phyloP scores from a whole-genome alignment of 2,113 vertebrate genomes.

The Cygnus atratus region DNA sequence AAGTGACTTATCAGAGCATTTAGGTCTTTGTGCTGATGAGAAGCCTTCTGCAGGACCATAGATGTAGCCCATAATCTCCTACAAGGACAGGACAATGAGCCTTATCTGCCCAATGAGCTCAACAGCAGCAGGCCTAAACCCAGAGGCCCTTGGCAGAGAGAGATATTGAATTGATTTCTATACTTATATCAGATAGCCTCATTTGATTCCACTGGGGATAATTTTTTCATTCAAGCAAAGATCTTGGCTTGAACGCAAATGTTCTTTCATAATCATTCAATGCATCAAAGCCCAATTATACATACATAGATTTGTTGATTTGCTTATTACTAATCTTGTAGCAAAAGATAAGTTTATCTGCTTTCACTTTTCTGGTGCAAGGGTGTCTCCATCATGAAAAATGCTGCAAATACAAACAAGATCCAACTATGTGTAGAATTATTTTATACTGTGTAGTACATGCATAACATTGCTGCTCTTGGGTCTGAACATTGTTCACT shows the following conservation, averaged over 20 bases:
- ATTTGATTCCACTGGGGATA: conserved; percentile 33
- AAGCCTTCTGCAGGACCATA: background rate
- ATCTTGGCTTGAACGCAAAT: background rate
- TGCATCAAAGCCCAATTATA: background rate
- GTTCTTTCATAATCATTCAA: background rate
- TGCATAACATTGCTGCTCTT: background rate
- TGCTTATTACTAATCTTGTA: background rate
- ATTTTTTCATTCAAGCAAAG: conserved; percentile 28
- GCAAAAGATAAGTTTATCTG: background rate
- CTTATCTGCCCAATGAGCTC: background rate
- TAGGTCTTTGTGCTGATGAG: background rate
- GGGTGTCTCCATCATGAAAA: background rate
- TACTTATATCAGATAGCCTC: conserved; percentile 13
- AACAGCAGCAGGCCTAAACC: background rate
- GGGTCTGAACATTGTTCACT: background rate
- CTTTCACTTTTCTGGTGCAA: background rate
- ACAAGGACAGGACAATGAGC: background rate
- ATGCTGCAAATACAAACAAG: background rate
- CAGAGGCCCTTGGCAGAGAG: background rate
- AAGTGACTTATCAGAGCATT: background rate
- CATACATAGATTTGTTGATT: background rate
- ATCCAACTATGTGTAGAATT: background rate
- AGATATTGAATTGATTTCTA: conserved; percentile 34
- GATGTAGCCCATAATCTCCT: background rate
- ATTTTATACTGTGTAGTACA: background rate